Conservation (phyloP, 1,140 invertebrate species). For the Drosophila nikananu region DNA sequence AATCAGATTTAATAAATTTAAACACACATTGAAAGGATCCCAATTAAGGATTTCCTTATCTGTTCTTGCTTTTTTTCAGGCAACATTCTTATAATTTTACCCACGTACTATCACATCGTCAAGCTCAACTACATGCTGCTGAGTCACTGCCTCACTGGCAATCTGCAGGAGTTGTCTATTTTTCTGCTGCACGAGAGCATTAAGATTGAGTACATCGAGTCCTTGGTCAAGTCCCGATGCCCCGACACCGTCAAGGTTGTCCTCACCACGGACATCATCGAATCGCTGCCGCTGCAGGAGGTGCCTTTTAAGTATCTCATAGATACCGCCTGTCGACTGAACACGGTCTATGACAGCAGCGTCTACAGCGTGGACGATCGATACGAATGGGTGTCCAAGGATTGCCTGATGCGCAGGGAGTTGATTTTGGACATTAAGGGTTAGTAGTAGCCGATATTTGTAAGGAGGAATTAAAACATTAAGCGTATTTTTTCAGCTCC, state of each 20-base stretch:
- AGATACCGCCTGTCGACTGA: slow-evolving; percentile 56
- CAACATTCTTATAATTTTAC: slow-evolving; percentile 75
- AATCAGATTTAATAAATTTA: slow-evolving; percentile 59
- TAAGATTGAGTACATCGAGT: slow-evolving; percentile 43
- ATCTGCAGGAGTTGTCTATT: slow-evolving; percentile 52
- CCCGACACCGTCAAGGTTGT: slow-evolving; percentile 52
- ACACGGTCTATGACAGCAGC: slow-evolving; percentile 32
- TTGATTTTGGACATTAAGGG: slow-evolving; percentile 39
- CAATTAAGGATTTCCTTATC: neutral
- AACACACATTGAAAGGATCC: slow-evolving; percentile 11
- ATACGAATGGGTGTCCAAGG: slow-evolving; percentile 67
- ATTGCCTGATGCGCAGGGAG: slow-evolving; percentile 50
- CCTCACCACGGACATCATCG: slow-evolving; percentile 67
- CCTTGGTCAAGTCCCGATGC: slow-evolving; percentile 19
- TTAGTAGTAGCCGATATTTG: neutral
- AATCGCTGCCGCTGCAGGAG: slow-evolving; percentile 47
- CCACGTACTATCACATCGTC: slow-evolving; percentile 70
- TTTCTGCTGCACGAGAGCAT: slow-evolving; percentile 61
- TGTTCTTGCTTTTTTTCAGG: slow-evolving; percentile 39
- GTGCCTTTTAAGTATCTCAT: slow-evolving; percentile 68
- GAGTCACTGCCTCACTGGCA: slow-evolving; percentile 61
- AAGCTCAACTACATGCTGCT: slow-evolving; percentile 74
- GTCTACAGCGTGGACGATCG: slow-evolving; percentile 38
- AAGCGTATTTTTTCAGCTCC: neutral
- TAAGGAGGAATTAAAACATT: neutral